Percentiles rank a stretch among this genome's conserved stretches.
These are phyloP conservation scores for Sympetrum striolatum DNA, from an alignment of 2,888 invertebrate species.

Conservation along the genomic window DNA sequence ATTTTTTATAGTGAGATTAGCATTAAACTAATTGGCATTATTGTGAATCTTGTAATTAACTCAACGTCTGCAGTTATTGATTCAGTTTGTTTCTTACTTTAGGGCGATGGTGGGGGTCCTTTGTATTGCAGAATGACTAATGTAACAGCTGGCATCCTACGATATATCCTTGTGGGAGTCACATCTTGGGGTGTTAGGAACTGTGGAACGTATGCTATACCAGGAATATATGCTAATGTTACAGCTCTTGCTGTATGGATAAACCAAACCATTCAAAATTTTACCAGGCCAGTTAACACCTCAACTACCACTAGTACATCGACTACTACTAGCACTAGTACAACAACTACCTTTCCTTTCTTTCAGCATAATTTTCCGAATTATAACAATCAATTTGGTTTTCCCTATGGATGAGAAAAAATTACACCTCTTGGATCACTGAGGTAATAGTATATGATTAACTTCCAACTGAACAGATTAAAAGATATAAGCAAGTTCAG, in stretches of 20 bases:
- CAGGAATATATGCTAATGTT: constrained; percentile 17
- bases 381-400: not conserved
- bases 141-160: not conserved
- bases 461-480: too few relatives aligned
- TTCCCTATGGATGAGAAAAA: not conserved
- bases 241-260: constrained; percentile 12
- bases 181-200: constrained; percentile 13
- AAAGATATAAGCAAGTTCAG: too few relatives aligned
- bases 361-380: not conserved
- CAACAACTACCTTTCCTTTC: not conserved
- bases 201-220: constrained; percentile 5
- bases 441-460: too few relatives aligned
- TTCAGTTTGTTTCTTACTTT: not conserved
- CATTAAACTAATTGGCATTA: too few relatives aligned
- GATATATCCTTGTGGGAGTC: not conserved
- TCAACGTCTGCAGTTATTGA: too few relatives aligned
- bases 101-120: constrained; percentile 27
- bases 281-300: not conserved
- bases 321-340: not conserved
- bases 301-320: not conserved
- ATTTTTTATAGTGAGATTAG: too few relatives aligned
- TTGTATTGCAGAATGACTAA: constrained; percentile 24
- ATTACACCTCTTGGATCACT: not conserved
- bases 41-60: too few relatives aligned
- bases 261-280: not conserved